Evolutionary conservation across 2,113 vertebrate species (phyloP).

Genomic region (Ammospiza caudacuta): DNA sequence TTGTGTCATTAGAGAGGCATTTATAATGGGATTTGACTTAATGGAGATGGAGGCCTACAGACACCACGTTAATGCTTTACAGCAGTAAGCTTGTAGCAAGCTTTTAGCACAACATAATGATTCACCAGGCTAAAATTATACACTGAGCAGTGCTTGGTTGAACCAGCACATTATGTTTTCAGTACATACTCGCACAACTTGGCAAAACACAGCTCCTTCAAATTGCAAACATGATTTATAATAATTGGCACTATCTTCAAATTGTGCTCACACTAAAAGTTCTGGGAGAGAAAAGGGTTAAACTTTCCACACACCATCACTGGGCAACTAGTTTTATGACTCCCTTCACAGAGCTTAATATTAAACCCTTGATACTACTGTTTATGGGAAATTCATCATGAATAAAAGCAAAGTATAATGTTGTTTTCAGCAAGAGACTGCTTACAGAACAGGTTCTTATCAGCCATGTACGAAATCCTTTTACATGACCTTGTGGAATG

Average conservation of each 20-base stretch:
- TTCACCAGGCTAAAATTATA: conserved; percentile 47
- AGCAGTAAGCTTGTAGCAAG: conserved; percentile 12
- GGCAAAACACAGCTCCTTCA: conserved; percentile 43
- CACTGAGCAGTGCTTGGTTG: not conserved
- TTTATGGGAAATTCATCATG: not conserved
- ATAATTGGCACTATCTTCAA: conserved; percentile 23
- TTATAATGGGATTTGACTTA: conserved; percentile 38
- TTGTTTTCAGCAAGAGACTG: not conserved
- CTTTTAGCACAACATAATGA: conserved; percentile 50
- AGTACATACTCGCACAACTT: not conserved
- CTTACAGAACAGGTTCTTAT: not conserved
- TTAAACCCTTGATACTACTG: not conserved
- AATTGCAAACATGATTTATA: conserved; percentile 29
- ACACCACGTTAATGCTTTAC: not conserved
- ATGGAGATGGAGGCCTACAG: conserved; percentile 18
- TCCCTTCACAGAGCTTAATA: not conserved
- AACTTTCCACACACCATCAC: not conserved
- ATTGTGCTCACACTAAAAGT: not conserved
- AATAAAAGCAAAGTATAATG: not conserved
- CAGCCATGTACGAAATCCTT: not conserved
- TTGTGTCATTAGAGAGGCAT: not conserved
- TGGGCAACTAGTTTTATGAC: not conserved
- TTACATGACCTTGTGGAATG: not conserved
- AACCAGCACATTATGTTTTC: conserved; percentile 34
- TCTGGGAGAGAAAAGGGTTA: not conserved